phyloP scores from a whole-genome alignment of 1,140 invertebrate genomes.

The Ceratosolen fusciceps region DNA sequence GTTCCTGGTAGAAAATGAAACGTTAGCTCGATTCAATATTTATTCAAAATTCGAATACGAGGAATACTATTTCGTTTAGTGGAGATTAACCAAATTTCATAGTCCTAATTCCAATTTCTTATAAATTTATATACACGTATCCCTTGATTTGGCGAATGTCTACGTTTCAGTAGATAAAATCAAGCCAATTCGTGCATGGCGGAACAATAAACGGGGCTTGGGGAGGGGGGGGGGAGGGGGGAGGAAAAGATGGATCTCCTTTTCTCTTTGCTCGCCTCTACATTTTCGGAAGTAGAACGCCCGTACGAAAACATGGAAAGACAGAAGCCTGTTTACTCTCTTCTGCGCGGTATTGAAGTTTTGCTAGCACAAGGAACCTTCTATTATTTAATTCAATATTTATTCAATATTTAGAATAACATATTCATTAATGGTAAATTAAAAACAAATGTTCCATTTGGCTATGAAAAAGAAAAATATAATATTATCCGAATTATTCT shows the following conservation, averaged over 20 bases:
- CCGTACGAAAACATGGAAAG: conserved; percentile 26
- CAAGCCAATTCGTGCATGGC: not conserved
- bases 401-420: too few species aligned
- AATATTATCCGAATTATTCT: too few species aligned
- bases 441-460: too few species aligned
- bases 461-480: too few species aligned
- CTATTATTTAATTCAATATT: too few species aligned
- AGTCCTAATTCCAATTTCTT: conserved; percentile 19
- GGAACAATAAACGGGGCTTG: too few species aligned
- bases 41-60: not conserved
- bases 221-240: too few species aligned
- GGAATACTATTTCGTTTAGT: not conserved
- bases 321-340: conserved; percentile 28
- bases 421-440: too few species aligned
- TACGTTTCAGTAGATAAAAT: not conserved
- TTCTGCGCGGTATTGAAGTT: conserved; percentile 19
- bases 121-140: not conserved
- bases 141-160: not conserved
- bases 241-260: not conserved
- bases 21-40: not conserved
- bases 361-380: not conserved
- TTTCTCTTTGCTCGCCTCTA: conserved; percentile 4
- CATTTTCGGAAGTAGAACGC: conserved; percentile 21
- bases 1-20: not conserved
- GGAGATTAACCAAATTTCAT: not conserved